Evolutionary conservation across 1,140 invertebrate species (phyloP), one percentile per base, ranked within the genome.

Genomic region (Psilanteris sp.): DNA sequence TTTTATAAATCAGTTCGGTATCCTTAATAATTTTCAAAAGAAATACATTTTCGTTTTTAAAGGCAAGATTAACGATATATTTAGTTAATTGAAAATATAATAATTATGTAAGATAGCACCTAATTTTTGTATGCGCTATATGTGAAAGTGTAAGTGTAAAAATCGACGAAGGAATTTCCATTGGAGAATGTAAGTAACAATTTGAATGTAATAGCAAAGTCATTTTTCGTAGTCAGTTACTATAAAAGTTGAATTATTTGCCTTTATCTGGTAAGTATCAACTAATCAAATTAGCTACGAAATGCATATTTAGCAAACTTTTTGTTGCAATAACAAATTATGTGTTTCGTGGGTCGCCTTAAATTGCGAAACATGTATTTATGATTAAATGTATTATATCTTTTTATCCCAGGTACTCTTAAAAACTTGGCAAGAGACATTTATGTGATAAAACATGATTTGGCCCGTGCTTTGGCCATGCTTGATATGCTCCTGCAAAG

Each of bases 281-380:
- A 36, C 16, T 4, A 7, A 57, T 55, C 9, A 57, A 61, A 59
- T 10, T 67, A 64, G 59, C 46, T 64, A 34, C 59, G 46, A 52
- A 64, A 52, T 59, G 54, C 54, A 57, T 68, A 44, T 8, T 24
- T 27, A 44, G 36, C 8, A 3, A 54, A 18, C 3, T 1, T 18
- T 37, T 48, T 55, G 18, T 34, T 46, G 27, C n/a, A 26, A 39
- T 27, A 18, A 61, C 7, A 10, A 55, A 32, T 29, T 11, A 52
- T 62, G 67, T 62, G 46, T 62, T 71, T 71, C 67, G 55, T 54
- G 67, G 67, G 67, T 71, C 67, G 67, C 67, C 67, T 71, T 39
- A 71, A 22, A 39, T 62, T 54, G 31, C 24, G 16, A 48, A 48
- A 24, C 32, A 24, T 46, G 10, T 8, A 27, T 31, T n/a, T 41